phyloP scores from a whole-genome alignment of 2,888 invertebrate genomes.

The Agrotis puta region DNA sequence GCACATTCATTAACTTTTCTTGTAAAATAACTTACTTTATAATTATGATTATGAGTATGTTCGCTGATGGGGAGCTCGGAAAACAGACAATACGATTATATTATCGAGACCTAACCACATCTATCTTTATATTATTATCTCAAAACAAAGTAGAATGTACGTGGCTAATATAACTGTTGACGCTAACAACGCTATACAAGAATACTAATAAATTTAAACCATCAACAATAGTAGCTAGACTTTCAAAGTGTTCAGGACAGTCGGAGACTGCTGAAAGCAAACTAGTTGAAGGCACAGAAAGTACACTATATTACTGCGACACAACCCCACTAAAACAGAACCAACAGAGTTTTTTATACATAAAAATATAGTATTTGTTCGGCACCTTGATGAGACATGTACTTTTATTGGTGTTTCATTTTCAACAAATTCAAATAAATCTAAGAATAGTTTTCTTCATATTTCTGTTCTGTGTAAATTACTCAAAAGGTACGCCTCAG shows the following conservation, averaged over 20 bases:
- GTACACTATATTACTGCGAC: constrained; percentile 80
- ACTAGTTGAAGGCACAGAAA: constrained; percentile 86
- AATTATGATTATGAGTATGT: constrained; percentile 81
- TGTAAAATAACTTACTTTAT: constrained; percentile 75
- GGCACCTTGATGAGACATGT: constrained; percentile 63
- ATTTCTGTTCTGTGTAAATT: constrained; percentile 44
- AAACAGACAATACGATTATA: constrained; percentile 58
- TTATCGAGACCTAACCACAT: constrained; percentile 60
- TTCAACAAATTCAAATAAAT: constrained; percentile 56
- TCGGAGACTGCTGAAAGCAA: constrained; percentile 81
- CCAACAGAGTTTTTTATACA: constrained; percentile 60
- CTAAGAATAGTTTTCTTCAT: constrained; percentile 40
- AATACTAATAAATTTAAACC: constrained; percentile 65
- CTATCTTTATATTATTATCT: constrained; percentile 65
- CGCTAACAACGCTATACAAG: constrained; percentile 60
- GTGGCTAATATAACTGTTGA: constrained; percentile 62
- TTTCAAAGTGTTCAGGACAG: constrained; percentile 68
- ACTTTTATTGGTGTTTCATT: constrained; percentile 35
- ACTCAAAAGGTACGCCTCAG: constrained; percentile 55
- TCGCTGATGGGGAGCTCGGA: constrained; percentile 63
- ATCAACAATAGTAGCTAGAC: constrained; percentile 74
- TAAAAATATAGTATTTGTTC: constrained; percentile 68
- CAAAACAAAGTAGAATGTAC: constrained; percentile 63
- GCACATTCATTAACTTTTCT: constrained; percentile 78
- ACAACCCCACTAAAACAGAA: constrained; percentile 78